phyloP scores from a whole-genome alignment of 2,797 vertebrate genomes.

The Perodicticus potto region DNA sequence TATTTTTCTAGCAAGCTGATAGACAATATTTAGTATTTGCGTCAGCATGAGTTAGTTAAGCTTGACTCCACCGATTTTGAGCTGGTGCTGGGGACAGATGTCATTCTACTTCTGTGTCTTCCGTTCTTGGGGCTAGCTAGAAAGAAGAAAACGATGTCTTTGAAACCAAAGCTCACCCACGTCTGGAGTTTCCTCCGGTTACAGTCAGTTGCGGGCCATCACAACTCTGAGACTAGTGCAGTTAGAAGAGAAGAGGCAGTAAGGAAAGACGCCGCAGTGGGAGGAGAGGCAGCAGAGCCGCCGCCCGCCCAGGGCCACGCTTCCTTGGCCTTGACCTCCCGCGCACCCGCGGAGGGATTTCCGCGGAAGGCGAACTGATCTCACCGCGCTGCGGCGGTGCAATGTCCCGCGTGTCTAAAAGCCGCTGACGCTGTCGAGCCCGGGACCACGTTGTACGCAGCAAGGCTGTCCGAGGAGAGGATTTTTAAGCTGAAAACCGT shows the following conservation, averaged over 20 bases:
- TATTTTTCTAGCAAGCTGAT: not conserved
- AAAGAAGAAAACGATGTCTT: not conserved
- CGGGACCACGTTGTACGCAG: slow-evolving; percentile 13
- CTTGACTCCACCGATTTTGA: not conserved
- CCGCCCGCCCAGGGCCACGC: too few relatives aligned
- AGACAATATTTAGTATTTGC: not conserved
- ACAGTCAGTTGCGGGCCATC: not conserved
- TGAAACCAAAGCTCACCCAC: not conserved
- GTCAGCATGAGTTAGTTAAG: slow-evolving; percentile 25
- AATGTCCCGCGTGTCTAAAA: not conserved
- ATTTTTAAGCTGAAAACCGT: not conserved
- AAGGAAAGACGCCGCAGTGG: not conserved
- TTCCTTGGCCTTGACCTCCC: too few relatives aligned
- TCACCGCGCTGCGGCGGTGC: too few relatives aligned
- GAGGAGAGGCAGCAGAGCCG: too few relatives aligned
- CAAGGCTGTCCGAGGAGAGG: not conserved
- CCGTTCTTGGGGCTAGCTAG: not conserved
- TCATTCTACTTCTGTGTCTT: not conserved
- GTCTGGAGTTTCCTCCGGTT: slow-evolving; percentile 1
- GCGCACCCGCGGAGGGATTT: too few relatives aligned
- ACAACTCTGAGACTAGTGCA: slow-evolving; percentile 3
- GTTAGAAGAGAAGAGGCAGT: not conserved
- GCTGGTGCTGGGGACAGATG: not conserved
- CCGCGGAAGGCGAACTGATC: too few relatives aligned
- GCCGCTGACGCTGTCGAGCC: not conserved